Evolutionary conservation across 2,888 invertebrate genomes (phyloP), one percentile per base, ranked within the genome.

Genomic region (Melikaiella ostensackeni): DNA sequence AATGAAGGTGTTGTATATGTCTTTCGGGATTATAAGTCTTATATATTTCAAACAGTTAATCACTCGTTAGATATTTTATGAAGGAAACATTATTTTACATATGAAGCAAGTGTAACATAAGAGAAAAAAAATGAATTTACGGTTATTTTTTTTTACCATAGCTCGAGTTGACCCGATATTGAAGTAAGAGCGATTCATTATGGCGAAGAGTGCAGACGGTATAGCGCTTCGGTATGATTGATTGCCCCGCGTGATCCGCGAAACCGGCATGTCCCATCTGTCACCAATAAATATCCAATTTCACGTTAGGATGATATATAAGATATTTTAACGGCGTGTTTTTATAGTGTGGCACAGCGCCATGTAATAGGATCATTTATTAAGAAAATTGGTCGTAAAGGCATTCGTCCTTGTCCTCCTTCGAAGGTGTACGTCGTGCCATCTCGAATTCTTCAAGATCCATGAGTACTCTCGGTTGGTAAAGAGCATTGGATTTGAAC

Each of bases 231-330:
- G 86, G 84, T 88, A 89, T 91, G 91, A 91, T 91, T 90, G 90
- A 91, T 91, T 87, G 87, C 85, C 83, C 83, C 76, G 84, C 85
- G 86, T 88, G 88, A 90, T 88, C 89, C 88, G 85, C 84, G 82
- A 87, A 89, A 88, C 87, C 84, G 88, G 88, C 89, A 83, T 86
- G 88, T 89, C 90, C 89, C 89, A 89, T 89, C 90, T 89, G 90
- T 90, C 90, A 89, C 90, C 90, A 89, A 91, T 91, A 91, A 91
- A 91, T 91, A 91, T 91, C 90, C 90, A 91, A 91, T 91, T 91
- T 91, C 90, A 89, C 87, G 87, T 91, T 88, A 86, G 88, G 86
- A 88, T 89, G 90, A 91, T 89, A 87, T 89, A 89, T 90, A 90
- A 91, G 89, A 90, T 88, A 87, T 89, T 89, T 90, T 88, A 89